Base-by-base conservation (phyloP, 35 echinoderm and acorn worm genomes). In the Eucidaris tribuloides region DNA sequence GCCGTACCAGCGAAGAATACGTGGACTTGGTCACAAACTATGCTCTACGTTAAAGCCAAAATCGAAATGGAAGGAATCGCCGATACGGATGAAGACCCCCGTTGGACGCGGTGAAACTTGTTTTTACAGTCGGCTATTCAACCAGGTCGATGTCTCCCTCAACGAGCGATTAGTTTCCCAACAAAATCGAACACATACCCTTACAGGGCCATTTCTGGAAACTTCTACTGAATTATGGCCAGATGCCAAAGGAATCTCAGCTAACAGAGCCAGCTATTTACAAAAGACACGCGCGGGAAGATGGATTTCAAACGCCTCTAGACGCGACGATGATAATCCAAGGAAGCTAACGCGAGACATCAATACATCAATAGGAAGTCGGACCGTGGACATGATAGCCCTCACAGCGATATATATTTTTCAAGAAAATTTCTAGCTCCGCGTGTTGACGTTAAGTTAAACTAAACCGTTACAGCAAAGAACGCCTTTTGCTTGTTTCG, bases 101-200 rank as follows among this genome's bases (percentile, higher is more conserved):
- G 81, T 33, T 59, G 78, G n/a, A 57, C 86, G 3, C 32, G 27
- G 5, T n/a, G n/a, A n/a, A 89, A 89, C 71, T 40, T 89, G 65
- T 71, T 89, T 17, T 74, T 89, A 50, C 87, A 89, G 39, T 68
- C 58, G n/a, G 52, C 55, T 89, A 65, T 89, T 90, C 42, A 77
- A 58, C 15, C 40, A 91, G 44, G 65, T 91, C 38, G 88, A 91
- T 35, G 27, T 91, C 2, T 37, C 72, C 18, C 36, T 78, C 3
- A 78, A 78, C 43, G 72, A 42, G 2, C 2, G 18, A 4, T 27
- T 86, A 18, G 84, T 77, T 1, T 42, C 84, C 1, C 71, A 31
- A 13, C 62, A 65, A n/a, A n/a, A 13, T 77, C 65, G 27, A 86
- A 71, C 71, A 86, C 84, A 20, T 78, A 86, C 54, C 4, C 65